A percentile compares a stretch with the other conserved stretches of the same genome.
phyloP scores from a whole-genome alignment of 2,113 vertebrate species.

The Vireo altiloquus region DNA sequence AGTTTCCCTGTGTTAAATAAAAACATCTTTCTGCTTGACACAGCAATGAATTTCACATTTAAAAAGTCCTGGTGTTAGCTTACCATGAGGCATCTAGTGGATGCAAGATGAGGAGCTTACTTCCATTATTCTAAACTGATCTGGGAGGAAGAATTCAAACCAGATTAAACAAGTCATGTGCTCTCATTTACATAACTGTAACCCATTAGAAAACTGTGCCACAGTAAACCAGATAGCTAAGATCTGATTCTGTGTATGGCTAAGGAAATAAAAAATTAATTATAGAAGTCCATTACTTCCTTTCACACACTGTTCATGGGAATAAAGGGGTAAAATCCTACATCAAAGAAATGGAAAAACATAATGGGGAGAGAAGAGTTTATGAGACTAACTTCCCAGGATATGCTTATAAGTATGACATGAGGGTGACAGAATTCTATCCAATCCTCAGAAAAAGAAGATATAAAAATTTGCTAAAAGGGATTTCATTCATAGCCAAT shows the following conservation, averaged over 20 bases:
- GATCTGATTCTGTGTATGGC: neutral
- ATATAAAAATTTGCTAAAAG: neutral
- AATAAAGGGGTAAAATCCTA: neutral
- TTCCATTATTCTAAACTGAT: neutral
- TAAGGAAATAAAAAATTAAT: neutral
- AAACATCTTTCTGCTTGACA: slow-evolving; percentile 18
- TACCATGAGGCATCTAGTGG: neutral
- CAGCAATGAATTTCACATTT: neutral
- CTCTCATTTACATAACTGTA: neutral
- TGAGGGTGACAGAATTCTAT: neutral
- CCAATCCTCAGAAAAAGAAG: neutral
- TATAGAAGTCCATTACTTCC: neutral
- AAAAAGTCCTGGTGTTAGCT: neutral
- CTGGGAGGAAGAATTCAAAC: neutral
- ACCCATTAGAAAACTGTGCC: neutral
- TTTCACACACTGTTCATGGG: neutral
- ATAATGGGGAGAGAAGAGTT: neutral
- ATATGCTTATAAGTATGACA: neutral
- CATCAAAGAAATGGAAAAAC: neutral
- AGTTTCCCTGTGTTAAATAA: slow-evolving; percentile 9
- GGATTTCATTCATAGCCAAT: neutral
- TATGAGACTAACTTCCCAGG: neutral
- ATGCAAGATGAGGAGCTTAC: neutral
- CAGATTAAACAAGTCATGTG: neutral
- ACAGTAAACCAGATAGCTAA: neutral